Percentiles rank a stretch among this genome's conserved stretches.
Conservation (phyloP, 2,888 invertebrate genomes). For the Diaphora mendica region DNA sequence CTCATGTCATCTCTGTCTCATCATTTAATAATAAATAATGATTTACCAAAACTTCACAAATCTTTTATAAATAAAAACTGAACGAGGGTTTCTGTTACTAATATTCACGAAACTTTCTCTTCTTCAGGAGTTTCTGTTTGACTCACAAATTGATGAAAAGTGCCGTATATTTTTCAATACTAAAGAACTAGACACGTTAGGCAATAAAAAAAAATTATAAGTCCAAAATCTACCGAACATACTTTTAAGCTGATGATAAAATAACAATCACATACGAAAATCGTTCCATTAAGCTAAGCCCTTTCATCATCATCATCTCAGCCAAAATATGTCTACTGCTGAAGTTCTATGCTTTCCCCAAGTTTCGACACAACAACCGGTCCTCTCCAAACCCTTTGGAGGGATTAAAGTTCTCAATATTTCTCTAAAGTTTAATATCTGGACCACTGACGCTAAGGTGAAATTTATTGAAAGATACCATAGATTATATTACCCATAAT, state of each 20-base stretch:
- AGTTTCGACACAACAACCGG: too few relatives aligned
- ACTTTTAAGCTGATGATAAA: too few relatives aligned
- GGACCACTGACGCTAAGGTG: background rate
- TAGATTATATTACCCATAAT: background rate
- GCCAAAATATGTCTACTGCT: too few relatives aligned
- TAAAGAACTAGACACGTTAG: background rate
- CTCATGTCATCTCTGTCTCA: too few relatives aligned
- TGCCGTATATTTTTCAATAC: background rate
- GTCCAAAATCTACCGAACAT: too few relatives aligned
- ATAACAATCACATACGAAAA: too few relatives aligned
- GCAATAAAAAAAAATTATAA: too few relatives aligned
- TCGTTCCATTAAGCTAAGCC: too few relatives aligned
- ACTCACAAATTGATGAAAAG: background rate
- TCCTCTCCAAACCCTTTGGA: background rate
- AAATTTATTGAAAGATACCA: background rate
- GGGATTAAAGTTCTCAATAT: background rate
- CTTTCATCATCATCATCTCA: too few relatives aligned
- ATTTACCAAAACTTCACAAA: conserved; percentile 5
- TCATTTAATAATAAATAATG: background rate
- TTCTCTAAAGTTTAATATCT: background rate
- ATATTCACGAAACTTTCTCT: background rate
- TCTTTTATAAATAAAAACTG: background rate
- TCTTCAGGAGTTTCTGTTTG: background rate
- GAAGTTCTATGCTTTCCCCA: too few relatives aligned
- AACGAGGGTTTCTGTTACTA: background rate